Conservation (phyloP, 2,113 vertebrate genomes). For the Zosterops lateralis region DNA sequence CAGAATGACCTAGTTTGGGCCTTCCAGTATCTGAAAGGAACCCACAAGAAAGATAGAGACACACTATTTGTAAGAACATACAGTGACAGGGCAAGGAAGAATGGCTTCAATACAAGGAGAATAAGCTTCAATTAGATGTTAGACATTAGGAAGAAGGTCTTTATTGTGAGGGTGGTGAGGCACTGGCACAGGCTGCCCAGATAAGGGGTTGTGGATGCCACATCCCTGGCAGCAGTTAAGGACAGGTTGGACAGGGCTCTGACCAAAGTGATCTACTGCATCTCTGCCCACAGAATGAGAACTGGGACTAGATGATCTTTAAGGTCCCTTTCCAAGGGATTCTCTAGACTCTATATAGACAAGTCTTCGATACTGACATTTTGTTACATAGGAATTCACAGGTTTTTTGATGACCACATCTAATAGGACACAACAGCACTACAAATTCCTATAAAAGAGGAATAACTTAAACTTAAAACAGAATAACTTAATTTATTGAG, state of each 20-base stretch:
- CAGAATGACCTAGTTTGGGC: accelerated
- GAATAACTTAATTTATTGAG: neutral
- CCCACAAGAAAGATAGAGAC: neutral
- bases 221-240: neutral
- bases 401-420: neutral
- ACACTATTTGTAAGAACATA: neutral
- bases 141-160: neutral
- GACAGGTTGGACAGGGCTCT: neutral
- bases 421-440: neutral
- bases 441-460: neutral
- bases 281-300: neutral
- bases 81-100: neutral
- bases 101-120: neutral
- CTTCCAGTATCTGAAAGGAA: neutral
- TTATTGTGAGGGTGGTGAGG: neutral
- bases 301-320: neutral
- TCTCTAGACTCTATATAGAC: neutral
- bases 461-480: neutral
- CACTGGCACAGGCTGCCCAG: neutral
- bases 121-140: neutral
- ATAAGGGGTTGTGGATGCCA: neutral
- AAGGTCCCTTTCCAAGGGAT: neutral
- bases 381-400: neutral
- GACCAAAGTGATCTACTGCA: neutral
- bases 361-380: neutral